These are phyloP conservation scores for Agrochola lota DNA, from an alignment of 2,888 invertebrate species.

Conservation along the genomic window DNA sequence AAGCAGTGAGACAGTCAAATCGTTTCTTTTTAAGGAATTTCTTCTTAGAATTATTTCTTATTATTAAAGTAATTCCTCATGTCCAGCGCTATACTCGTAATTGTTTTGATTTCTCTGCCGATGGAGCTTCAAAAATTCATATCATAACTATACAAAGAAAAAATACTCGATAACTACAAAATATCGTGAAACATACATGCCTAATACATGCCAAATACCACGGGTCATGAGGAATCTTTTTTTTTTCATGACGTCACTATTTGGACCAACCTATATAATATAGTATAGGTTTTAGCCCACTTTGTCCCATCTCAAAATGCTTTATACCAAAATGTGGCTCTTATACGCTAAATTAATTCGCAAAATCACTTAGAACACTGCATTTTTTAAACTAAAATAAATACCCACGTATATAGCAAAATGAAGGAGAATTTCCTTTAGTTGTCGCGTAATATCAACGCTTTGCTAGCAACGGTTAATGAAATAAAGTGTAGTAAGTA, in stretches of 20 bases:
- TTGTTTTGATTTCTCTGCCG: too few species aligned
- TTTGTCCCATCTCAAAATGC: neutral
- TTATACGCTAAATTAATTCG: neutral
- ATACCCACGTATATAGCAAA: neutral
- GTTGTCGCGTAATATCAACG: conserved; percentile 15
- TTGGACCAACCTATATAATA: too few species aligned
- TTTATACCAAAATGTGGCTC: neutral
- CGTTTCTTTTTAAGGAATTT: neutral
- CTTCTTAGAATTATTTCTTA: neutral
- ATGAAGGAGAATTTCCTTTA: conserved; percentile 15
- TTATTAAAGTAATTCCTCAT: neutral
- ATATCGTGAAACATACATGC: too few species aligned
- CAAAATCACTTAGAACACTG: neutral
- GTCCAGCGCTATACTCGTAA: too few species aligned
- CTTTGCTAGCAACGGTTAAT: conserved; percentile 35
- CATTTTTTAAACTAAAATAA: conserved; percentile 3
- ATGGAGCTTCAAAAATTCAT: too few species aligned
- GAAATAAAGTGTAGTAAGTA: conserved; percentile 36
- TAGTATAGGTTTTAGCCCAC: too few species aligned
- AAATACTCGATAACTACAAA: too few species aligned
- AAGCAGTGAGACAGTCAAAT: neutral
- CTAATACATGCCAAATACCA: too few species aligned
- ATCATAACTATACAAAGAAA: too few species aligned
- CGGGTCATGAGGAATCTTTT: too few species aligned
- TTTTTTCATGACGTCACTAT: too few species aligned